Base-by-base conservation (phyloP, 2,113 vertebrate species). In the Archocentrus centrarchus region DNA sequence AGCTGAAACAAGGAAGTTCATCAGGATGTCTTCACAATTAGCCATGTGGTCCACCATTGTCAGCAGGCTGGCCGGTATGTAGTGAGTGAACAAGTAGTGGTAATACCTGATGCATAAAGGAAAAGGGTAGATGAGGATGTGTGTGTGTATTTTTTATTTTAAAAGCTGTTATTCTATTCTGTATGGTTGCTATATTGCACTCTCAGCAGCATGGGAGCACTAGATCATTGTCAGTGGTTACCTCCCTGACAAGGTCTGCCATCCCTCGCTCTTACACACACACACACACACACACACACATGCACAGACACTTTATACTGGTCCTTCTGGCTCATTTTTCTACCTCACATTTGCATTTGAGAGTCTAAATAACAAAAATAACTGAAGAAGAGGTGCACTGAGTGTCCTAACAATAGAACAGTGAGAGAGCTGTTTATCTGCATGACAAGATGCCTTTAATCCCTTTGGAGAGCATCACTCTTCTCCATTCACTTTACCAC, bases 1-100 rank as follows among this genome's bases (percentile, higher is more conserved):
- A 2, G 96, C 94, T 0, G 96, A 96, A 44, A 96, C 89, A 76
- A 96, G 90, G 84, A 96, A 96, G 93, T 96, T 96, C 94, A 96
- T 96, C 79, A 96, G 94, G 88, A 96, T 96, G 94, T 96, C 96
- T 85, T 96, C 96, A 37, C 96, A 96, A 82, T 96, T 96, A 2
- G 94, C 94, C 91, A 96, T 92, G 81, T 84, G 93, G 91, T 96
- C 95, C 89, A 96, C 96, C 90, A 93, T 93, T 39, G 83, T 90
- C 77, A 93, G 93, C 83, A 96, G 94, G 68, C 89, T 89, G 82
- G 87, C 57, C 1, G 96, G 95, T 82, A 96, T 60, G 80, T 93
- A 96, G 93, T 95, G 91, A 3, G 94, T 96, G 90, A 95, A 96
- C 91, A 96, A 86, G 93, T 94, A 96, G 90, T 96, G 95, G 83